phyloP scores from a whole-genome alignment of 2,113 vertebrate genomes.

The Spermophilus dauricus region DNA sequence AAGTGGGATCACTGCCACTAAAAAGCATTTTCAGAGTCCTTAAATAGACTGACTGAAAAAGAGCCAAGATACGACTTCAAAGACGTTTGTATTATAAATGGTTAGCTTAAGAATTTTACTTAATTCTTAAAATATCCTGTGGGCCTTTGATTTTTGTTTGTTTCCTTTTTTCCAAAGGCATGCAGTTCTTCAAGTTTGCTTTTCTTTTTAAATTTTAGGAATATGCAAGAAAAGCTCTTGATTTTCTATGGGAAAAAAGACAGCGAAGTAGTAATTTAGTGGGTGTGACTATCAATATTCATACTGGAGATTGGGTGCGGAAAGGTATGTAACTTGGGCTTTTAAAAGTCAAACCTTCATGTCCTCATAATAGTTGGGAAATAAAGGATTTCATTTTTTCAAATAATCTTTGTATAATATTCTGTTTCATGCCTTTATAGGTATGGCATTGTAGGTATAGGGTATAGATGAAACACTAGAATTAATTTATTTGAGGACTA shows the following conservation, averaged over 20 bases:
- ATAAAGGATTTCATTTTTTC: conserved; percentile 26
- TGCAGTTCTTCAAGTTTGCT: background rate
- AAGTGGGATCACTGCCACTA: background rate
- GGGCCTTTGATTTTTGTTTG: conserved; percentile 50
- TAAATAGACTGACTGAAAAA: conserved; percentile 32
- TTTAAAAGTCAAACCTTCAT: conserved; percentile 16
- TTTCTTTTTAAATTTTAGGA: conserved; percentile 88
- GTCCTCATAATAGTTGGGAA: background rate
- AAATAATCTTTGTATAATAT: conserved; percentile 10
- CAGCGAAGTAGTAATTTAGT: conserved; percentile 99
- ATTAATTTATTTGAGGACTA: conserved; percentile 20
- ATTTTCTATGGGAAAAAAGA: conserved; percentile 99
- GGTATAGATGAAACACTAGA: background rate
- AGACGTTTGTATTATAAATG: conserved; percentile 46
- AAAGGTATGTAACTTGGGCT: conserved; percentile 87
- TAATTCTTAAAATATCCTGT: background rate
- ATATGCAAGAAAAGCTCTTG: conserved; percentile 96
- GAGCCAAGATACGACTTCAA: conserved; percentile 40
- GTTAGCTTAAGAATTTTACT: conserved; percentile 55
- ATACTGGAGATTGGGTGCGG: conserved; percentile 97
- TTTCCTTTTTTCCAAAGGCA: background rate
- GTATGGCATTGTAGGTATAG: background rate
- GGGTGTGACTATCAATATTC: conserved; percentile 99
- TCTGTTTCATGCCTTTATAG: background rate
- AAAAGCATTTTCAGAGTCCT: background rate